phyloP scores from a whole-genome alignment of 2,113 vertebrate genomes.

The Cottus gobio region DNA sequence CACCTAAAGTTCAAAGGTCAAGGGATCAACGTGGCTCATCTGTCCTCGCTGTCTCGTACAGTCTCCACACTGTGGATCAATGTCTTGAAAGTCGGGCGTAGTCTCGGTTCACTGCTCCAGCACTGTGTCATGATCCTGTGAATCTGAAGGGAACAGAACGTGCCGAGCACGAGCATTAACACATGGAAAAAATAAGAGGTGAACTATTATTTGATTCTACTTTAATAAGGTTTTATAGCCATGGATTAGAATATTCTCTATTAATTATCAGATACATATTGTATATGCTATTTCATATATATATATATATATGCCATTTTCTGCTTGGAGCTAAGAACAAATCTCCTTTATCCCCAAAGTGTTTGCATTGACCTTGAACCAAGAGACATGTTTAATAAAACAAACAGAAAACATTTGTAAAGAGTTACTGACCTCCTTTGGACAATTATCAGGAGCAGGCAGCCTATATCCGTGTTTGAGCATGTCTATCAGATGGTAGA shows the following conservation, averaged over 20 bases:
- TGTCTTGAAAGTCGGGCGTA: slow-evolving; percentile 89
- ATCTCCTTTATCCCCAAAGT: not conserved
- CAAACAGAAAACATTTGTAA: not conserved
- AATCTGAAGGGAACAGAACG: slow-evolving; percentile 81
- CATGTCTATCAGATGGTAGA: slow-evolving; percentile 95
- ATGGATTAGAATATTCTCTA: not conserved
- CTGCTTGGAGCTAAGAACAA: not conserved
- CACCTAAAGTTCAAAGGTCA: slow-evolving; percentile 35
- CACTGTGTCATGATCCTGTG: slow-evolving; percentile 91
- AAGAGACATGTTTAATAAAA: not conserved
- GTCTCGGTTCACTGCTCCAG: slow-evolving; percentile 87
- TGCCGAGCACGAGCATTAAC: not conserved
- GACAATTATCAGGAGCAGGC: slow-evolving; percentile 89
- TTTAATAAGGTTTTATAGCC: not conserved
- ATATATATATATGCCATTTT: too few relatives aligned
- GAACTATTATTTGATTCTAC: not conserved
- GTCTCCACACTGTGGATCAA: slow-evolving; percentile 87
- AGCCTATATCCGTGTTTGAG: slow-evolving; percentile 91
- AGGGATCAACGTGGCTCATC: slow-evolving; percentile 73
- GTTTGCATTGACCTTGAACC: not conserved
- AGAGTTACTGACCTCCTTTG: slow-evolving; percentile 86
- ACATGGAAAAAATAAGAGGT: not conserved
- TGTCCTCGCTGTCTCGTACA: slow-evolving; percentile 84
- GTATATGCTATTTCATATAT: not conserved
- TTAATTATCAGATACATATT: not conserved